Evolutionary conservation across 2,113 vertebrate genomes (phyloP).

Genomic region (Poeciliopsis prolifica): DNA sequence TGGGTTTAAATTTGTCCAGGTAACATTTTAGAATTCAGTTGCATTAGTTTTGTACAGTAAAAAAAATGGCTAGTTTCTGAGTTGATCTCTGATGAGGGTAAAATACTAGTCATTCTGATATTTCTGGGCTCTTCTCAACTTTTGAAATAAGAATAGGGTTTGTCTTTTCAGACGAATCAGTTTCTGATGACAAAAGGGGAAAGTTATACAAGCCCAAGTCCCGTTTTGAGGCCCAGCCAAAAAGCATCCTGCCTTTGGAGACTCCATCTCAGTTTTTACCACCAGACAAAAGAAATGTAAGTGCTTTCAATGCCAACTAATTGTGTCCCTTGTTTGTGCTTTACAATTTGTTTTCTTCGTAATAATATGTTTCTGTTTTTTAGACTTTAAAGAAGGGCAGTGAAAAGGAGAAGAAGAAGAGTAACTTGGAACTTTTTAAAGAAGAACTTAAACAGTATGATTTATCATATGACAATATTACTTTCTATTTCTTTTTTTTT

Average conservation of each 20-base stretch:
- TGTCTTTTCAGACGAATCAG: slow-evolving; percentile 86
- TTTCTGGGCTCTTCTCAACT: not conserved
- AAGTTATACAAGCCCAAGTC: slow-evolving; percentile 98
- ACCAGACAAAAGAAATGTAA: slow-evolving; percentile 93
- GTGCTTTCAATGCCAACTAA: slow-evolving; percentile 54
- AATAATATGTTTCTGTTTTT: slow-evolving; percentile 44
- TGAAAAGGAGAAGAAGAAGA: slow-evolving; percentile 99
- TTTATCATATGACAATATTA: not conserved
- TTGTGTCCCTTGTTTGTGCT: not conserved
- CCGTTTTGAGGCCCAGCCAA: slow-evolving; percentile 82
- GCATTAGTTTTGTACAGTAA: too few relatives aligned
- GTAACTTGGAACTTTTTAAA: slow-evolving; percentile 98
- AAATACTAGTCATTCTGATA: too few relatives aligned
- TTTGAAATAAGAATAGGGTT: not conserved
- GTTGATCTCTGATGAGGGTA: too few relatives aligned
- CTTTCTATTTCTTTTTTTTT: not conserved
- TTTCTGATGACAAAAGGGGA: slow-evolving; percentile 92
- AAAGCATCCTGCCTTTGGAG: slow-evolving; percentile 89
- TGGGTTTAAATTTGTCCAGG: too few relatives aligned
- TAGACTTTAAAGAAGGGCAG: slow-evolving; percentile 88
- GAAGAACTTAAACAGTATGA: slow-evolving; percentile 98
- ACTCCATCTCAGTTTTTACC: slow-evolving; percentile 90
- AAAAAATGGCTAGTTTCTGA: too few relatives aligned
- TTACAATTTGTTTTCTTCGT: slow-evolving; percentile 1
- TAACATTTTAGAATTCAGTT: too few relatives aligned